A percentile compares a stretch with the other conserved stretches of the same genome.
These are phyloP conservation scores for Dioctria linearis DNA, from an alignment of 2,888 invertebrate genomes.

Conservation along the genomic window DNA sequence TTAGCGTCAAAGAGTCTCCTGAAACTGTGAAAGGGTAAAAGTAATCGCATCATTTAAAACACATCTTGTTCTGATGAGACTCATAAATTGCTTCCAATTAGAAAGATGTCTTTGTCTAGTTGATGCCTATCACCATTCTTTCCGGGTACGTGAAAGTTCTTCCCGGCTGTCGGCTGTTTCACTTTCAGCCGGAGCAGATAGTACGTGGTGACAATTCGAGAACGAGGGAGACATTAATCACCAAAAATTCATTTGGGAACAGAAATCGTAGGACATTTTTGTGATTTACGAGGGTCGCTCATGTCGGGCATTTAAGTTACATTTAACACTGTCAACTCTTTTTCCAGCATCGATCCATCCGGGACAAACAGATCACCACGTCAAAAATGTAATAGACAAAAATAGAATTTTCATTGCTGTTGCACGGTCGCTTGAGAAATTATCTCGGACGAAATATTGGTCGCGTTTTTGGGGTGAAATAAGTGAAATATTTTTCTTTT, in stretches of 20 bases:
- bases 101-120: constrained; percentile 47
- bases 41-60: constrained; percentile 38
- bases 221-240: constrained; percentile 47
- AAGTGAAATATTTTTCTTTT: not conserved
- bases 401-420: constrained; percentile 39
- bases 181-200: not conserved
- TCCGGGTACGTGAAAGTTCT: constrained; percentile 29
- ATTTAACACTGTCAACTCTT: constrained; percentile 54
- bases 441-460: not conserved
- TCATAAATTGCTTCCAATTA: constrained; percentile 49
- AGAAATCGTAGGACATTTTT: constrained; percentile 51
- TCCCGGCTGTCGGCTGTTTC: not conserved
- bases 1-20: not conserved
- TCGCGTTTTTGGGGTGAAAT: constrained; percentile 8
- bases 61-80: constrained; percentile 39
- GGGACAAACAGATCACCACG: constrained; percentile 23
- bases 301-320: constrained; percentile 50
- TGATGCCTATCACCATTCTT: constrained; percentile 43
- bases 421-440: constrained; percentile 25
- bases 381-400: constrained; percentile 34
- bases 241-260: constrained; percentile 53
- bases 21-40: not conserved
- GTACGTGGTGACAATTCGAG: constrained; percentile 48
- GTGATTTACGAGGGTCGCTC: constrained; percentile 52
- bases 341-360: constrained; percentile 29